Percentiles rank a stretch among this genome's conserved stretches.
Evolutionary conservation across 2,888 invertebrate species (phyloP).

Genomic region (Eucera pruinosa): DNA sequence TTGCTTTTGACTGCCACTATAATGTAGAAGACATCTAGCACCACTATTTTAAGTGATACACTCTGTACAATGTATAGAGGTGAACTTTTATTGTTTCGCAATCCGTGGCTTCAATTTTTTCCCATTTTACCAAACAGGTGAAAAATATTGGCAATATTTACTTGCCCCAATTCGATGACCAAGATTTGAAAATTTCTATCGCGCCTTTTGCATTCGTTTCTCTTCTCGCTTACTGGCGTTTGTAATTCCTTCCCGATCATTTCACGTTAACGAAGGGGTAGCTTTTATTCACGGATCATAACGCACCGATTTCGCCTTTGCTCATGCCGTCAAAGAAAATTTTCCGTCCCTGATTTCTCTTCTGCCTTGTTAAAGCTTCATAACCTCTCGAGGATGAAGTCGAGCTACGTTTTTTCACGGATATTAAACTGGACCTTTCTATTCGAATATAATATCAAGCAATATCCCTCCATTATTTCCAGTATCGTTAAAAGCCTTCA

Average conservation of each 20-base stretch:
- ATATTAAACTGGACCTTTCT: slow-evolving; percentile 1
- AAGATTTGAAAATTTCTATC: neutral
- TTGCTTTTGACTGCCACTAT: too few species aligned
- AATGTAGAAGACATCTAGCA: too few species aligned
- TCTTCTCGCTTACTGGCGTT: too few species aligned
- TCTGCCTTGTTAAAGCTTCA: neutral
- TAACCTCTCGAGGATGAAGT: neutral
- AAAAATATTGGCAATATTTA: too few species aligned
- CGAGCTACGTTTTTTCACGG: neutral
- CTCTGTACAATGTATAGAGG: too few species aligned
- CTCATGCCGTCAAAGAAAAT: neutral
- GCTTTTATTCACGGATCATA: neutral
- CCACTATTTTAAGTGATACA: too few species aligned
- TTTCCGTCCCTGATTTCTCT: neutral
- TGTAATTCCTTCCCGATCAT: neutral
- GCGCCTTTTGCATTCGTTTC: neutral
- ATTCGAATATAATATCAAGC: neutral
- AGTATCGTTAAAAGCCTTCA: neutral
- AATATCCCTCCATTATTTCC: neutral
- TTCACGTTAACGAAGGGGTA: neutral
- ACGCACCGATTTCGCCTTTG: neutral
- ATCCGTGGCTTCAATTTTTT: too few species aligned
- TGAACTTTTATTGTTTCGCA: too few species aligned
- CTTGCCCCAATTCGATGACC: too few species aligned
- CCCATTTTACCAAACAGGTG: too few species aligned